Conservation (phyloP, 2,113 vertebrate species). For the Microcebus jonahi region DNA sequence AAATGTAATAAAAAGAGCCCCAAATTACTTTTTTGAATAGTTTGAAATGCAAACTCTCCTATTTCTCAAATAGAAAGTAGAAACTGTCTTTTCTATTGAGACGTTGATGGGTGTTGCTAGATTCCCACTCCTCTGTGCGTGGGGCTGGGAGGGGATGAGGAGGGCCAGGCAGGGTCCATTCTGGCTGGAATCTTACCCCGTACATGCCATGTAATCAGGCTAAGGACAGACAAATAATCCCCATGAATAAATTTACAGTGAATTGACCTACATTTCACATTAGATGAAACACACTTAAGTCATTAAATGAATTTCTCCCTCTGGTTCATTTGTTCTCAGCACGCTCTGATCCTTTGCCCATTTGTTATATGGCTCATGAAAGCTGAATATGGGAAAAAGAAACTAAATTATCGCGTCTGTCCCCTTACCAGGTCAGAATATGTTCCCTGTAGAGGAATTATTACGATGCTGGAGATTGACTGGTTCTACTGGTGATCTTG, state of each 20-base stretch:
- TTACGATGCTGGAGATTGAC: background rate
- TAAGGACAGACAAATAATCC: constrained; percentile 62
- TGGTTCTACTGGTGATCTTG: background rate
- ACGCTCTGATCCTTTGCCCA: constrained; percentile 30
- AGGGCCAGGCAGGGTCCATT: background rate
- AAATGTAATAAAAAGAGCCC: constrained; percentile 22
- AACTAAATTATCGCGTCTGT: constrained; percentile 49
- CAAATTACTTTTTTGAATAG: constrained; percentile 6
- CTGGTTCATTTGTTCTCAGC: constrained; percentile 66
- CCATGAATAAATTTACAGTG: constrained; percentile 57
- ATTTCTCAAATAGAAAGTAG: no score
- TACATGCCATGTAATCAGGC: constrained; percentile 30
- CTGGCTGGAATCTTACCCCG: constrained; percentile 4
- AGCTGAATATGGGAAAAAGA: constrained; percentile 57
- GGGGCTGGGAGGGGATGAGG: fast-evolving
- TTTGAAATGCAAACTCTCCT: background rate
- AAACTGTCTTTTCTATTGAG: background rate
- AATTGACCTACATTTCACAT: constrained; percentile 69
- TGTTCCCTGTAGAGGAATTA: constrained; percentile 44
- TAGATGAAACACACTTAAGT: constrained; percentile 64
- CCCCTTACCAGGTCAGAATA: background rate
- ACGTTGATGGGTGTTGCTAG: background rate
- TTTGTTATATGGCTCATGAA: constrained; percentile 65
- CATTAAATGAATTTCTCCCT: constrained; percentile 70
- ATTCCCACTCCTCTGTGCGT: background rate